Base-by-base conservation (phyloP, 2,888 invertebrate species). In the Parascotia fuliginaria region DNA sequence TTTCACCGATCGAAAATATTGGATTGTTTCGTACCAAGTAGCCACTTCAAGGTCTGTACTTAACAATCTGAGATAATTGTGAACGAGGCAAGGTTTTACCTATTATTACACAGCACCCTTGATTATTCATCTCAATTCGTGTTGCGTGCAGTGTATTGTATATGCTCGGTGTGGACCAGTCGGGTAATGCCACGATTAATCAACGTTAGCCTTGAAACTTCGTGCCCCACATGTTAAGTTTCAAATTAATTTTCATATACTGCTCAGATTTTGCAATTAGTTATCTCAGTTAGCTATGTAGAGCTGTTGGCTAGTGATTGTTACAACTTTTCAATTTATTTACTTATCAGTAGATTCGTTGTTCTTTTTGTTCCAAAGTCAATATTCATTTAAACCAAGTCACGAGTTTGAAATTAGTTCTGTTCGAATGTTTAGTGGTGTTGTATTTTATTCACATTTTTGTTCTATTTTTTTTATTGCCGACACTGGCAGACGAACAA, bases 181-280 rank as follows among this genome's bases (percentile, higher is more conserved):
- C 62, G 59, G 60, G 75, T 70, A 68, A 74, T 73, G 73, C 75
- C 75, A 72, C 77, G 71, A 86, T 86, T 85, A 85, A 86, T 86
- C 82, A 85, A 77, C 77, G 65, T 58, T 60, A 78, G 70, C 82
- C 83, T 79, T 81, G 79, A 65, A 78, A 79, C 68, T 72, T 63
- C 65, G 75, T 76, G 77, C 70, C 73, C 73, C 62, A 76, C 75
- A 79, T 81, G 69, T 71, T 73, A 77, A 77, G 68, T 66, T 70
- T 66, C 58, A 73, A 73, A 68, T 75, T 75, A 77, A 78, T 81
- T 75, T 73, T 69, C 73, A 70, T 70, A 67, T 59, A 71, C 61
- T 67, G 63, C 61, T 67, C 65, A 70, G 71, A 73, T 75, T 69
- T 59, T 50, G 47, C 60, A 58, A 69, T 63, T 66, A 60, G 55